Evolutionary conservation across 1,140 invertebrate genomes (phyloP).

Genomic region (Diorhabda sublineata): DNA sequence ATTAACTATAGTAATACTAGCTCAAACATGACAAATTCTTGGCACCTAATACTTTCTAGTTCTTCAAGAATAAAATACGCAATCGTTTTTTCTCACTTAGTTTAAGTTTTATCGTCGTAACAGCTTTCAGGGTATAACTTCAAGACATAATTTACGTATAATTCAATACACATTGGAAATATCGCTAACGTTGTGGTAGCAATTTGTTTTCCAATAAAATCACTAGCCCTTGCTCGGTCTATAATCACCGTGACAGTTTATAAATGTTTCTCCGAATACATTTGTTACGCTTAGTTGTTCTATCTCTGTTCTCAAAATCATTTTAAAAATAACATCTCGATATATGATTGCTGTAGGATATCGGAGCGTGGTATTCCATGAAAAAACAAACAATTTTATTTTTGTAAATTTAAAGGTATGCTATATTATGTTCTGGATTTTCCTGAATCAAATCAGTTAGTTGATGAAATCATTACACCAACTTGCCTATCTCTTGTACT

Average conservation of each 20-base stretch:
- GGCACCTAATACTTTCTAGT: no score
- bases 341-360: not conserved
- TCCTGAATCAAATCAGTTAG: no score
- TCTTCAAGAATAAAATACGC: no score
- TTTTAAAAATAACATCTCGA: conserved; percentile 1
- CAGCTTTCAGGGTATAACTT: no score
- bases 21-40: no score
- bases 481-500: no score
- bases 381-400: conserved; percentile 1
- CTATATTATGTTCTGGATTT: not conserved
- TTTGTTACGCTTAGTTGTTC: not conserved
- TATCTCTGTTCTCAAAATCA: not conserved
- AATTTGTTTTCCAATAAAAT: not conserved
- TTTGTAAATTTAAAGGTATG: not conserved
- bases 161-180: no score
- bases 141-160: no score
- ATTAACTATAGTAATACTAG: no score
- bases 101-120: no score
- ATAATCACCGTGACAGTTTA: not conserved
- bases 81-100: no score
- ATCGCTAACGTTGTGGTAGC: not conserved
- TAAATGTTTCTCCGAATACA: not conserved
- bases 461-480: no score
- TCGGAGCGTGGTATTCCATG: not conserved
- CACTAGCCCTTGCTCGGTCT: not conserved